These are phyloP conservation scores for Mirounga angustirostris DNA, from an alignment of 2,113 vertebrate species.

Conservation along the genomic window DNA sequence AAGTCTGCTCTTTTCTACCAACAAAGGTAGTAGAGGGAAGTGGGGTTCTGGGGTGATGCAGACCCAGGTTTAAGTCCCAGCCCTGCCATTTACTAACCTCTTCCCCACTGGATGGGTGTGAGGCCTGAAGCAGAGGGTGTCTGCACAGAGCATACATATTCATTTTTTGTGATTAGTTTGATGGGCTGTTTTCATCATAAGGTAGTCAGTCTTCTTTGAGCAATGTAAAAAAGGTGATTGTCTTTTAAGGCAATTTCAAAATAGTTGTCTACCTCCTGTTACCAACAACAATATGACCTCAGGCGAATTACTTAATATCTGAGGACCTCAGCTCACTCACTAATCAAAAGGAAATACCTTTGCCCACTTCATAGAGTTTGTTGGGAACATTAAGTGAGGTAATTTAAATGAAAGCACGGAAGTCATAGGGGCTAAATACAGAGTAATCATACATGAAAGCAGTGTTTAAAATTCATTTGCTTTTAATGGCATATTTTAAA, in stretches of 20 bases:
- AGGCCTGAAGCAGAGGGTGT: not conserved
- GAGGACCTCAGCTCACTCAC: not conserved
- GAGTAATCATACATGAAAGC: not conserved
- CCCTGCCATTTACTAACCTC: not conserved
- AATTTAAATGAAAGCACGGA: constrained; percentile 18
- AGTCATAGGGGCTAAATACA: not conserved
- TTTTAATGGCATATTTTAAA: not conserved
- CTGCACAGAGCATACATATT: not conserved
- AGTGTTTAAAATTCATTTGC: not conserved
- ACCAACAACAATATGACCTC: not conserved
- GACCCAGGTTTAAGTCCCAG: not conserved
- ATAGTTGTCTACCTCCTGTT: not conserved
- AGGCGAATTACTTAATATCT: not conserved
- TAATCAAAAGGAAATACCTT: not conserved
- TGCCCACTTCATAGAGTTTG: not conserved
- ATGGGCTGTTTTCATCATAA: not conserved
- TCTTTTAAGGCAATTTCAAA: not conserved
- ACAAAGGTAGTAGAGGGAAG: not conserved
- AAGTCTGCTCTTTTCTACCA: constrained; percentile 36
- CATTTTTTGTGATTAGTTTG: not conserved
- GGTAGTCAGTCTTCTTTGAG: not conserved
- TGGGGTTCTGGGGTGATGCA: not conserved
- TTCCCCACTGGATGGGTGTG: not conserved
- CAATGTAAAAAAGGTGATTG: not conserved
- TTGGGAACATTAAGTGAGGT: constrained; percentile 23